phyloP scores from a whole-genome alignment of 2,113 vertebrate genomes.

The Tapirus terrestris region DNA sequence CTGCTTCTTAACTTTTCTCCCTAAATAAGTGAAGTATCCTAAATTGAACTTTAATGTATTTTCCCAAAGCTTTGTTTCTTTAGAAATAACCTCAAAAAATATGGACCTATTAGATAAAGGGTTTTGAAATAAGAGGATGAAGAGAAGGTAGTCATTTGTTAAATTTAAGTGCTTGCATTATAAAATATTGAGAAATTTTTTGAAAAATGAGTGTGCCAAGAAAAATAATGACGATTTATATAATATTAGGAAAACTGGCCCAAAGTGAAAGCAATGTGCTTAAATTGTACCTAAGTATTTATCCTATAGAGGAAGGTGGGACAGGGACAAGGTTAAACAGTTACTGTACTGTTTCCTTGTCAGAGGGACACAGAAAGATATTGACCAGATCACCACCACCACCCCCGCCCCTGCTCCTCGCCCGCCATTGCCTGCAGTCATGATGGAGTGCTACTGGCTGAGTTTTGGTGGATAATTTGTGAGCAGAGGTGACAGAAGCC shows the following conservation, averaged over 20 bases:
- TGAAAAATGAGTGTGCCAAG: neutral
- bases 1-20: neutral
- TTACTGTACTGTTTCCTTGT: neutral
- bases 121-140: neutral
- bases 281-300: neutral
- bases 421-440: neutral
- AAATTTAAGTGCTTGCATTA: neutral
- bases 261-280: neutral
- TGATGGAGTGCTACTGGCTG: neutral
- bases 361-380: neutral
- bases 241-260: neutral
- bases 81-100: neutral
- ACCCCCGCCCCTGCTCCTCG: too few relatives aligned
- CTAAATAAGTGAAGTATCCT: neutral
- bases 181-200: conserved; percentile 8
- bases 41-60: conserved; percentile 33
- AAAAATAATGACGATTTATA: neutral
- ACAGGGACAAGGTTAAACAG: neutral
- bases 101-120: neutral
- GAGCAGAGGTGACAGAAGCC: neutral
- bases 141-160: neutral
- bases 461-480: neutral
- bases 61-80: neutral
- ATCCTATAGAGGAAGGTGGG: neutral
- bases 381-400: neutral